phyloP scores from a whole-genome alignment of 2,888 invertebrate genomes.

The Gymnocheta viridis region DNA sequence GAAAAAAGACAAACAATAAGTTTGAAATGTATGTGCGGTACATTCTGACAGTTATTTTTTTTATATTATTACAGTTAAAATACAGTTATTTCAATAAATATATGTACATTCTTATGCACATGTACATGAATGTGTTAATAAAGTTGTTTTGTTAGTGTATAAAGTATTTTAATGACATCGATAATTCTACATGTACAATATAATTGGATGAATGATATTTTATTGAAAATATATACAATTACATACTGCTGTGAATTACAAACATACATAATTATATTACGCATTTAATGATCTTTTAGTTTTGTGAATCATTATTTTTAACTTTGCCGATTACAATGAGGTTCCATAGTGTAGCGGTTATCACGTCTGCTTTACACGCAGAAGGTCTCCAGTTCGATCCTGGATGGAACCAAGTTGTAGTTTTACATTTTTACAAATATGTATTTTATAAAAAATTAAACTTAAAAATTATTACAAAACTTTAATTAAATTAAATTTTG shows the following conservation, averaged over 20 bases:
- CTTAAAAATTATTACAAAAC: too few species aligned
- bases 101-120: background rate
- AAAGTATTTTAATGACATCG: conserved; percentile 19
- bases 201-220: conserved; percentile 33
- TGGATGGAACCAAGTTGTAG: conserved; percentile 75
- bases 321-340: too few species aligned
- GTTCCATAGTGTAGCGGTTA: conserved; percentile 83
- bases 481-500: too few species aligned
- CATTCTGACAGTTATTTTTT: conserved; percentile 52
- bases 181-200: too few species aligned
- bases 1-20: background rate
- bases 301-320: too few species aligned
- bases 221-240: conserved; percentile 48
- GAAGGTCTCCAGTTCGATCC: conserved; percentile 83
- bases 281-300: too few species aligned
- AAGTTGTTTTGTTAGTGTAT: background rate
- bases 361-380: conserved; percentile 83
- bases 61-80: conserved; percentile 34
- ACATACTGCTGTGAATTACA: too few species aligned
- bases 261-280: too few species aligned
- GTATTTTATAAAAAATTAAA: too few species aligned
- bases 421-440: too few species aligned
- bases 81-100: background rate
- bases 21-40: conserved; percentile 16
- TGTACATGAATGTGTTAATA: background rate